Base-by-base conservation (phyloP, 2,888 invertebrate species). In the Hydriomena furcata region DNA sequence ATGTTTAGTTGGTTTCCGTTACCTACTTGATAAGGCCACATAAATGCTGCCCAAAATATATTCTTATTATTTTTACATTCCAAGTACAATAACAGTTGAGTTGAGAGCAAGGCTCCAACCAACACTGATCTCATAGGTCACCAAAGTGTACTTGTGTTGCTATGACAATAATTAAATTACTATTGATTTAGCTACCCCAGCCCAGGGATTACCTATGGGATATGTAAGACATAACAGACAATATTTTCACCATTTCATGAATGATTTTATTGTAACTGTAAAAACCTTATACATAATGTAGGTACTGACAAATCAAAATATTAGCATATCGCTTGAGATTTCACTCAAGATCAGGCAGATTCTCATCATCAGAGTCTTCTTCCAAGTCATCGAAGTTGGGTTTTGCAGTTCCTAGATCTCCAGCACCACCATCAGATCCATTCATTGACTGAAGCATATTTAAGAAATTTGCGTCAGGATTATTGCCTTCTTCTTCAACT, bases 361-460 rank as follows among this genome's bases (percentile, higher is more conserved):
- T 94, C 72, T 95, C 95, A 73, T 97, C 96, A 76, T 97, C 96
- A 1, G 94, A 95, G 74, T 96, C 96, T 61, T 91, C 93, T 63
- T 94, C 94, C 67, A 96, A 83, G 75, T 95, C 95, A 71, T 95
- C 95, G 64, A 96, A 94, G 61, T 92, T 92, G 45, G 94, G 94
- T 85, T 94, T 94, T 23, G 87, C 91, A 58, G 88, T 91, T 20
- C 24, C 36, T 53, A 88, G 91, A 48, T 87, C 90, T 42, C 90
- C 83, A 42, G 66, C 76, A 2, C 70, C 75, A 0, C 66, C 68
- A 41, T 68, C 74, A 21, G 72, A 75, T 34, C 93, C 93, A 47
- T 94, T 94, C 94, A 95, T 94, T 61, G 93, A 92, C 63, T 92
- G 91, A 89, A 95, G 93, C 93, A 95, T 94, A 86, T 94, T 93